Percentiles rank a stretch among this genome's conserved stretches.
phyloP scores from a whole-genome alignment of 2,888 invertebrate species.

The Stenodema calcarata region DNA sequence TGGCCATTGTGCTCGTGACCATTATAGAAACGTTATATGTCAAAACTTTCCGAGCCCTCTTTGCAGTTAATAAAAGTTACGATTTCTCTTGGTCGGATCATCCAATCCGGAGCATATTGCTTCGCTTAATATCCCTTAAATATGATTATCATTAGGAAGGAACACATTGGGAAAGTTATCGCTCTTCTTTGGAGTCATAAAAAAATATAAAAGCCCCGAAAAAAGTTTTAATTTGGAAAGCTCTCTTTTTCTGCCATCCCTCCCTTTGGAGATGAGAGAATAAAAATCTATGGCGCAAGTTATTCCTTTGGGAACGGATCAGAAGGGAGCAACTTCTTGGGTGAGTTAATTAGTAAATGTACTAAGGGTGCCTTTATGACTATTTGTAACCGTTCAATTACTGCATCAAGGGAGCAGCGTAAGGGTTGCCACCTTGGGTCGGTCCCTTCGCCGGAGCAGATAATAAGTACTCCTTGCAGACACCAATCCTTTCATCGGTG shows the following conservation, averaged over 20 bases:
- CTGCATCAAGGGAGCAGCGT: slow-evolving; percentile 15
- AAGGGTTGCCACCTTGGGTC: neutral
- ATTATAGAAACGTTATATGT: slow-evolving; percentile 47
- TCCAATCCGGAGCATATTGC: slow-evolving; percentile 50
- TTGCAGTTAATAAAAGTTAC: slow-evolving; percentile 51
- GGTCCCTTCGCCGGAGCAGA: neutral
- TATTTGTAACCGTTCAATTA: slow-evolving; percentile 52
- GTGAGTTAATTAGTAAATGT: slow-evolving; percentile 50
- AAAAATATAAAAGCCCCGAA: slow-evolving; percentile 50
- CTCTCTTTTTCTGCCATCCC: slow-evolving; percentile 16
- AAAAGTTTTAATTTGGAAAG: slow-evolving; percentile 52
- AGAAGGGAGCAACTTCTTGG: slow-evolving; percentile 39
- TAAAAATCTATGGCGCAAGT: slow-evolving; percentile 53
- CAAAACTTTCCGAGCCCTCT: slow-evolving; percentile 49
- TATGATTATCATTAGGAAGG: slow-evolving; percentile 51
- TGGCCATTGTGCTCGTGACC: slow-evolving; percentile 45
- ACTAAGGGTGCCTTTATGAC: slow-evolving; percentile 49
- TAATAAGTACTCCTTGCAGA: neutral
- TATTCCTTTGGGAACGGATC: slow-evolving; percentile 48
- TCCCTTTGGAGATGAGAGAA: slow-evolving; percentile 43
- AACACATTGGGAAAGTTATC: slow-evolving; percentile 52
- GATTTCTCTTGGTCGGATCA: slow-evolving; percentile 45
- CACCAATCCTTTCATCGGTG: neutral
- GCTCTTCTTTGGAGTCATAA: slow-evolving; percentile 48
- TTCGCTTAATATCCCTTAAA: slow-evolving; percentile 49